These are phyloP conservation scores for Alloscopus bannaensis DNA, from an alignment of 2,888 invertebrate genomes.

Conservation along the genomic window DNA sequence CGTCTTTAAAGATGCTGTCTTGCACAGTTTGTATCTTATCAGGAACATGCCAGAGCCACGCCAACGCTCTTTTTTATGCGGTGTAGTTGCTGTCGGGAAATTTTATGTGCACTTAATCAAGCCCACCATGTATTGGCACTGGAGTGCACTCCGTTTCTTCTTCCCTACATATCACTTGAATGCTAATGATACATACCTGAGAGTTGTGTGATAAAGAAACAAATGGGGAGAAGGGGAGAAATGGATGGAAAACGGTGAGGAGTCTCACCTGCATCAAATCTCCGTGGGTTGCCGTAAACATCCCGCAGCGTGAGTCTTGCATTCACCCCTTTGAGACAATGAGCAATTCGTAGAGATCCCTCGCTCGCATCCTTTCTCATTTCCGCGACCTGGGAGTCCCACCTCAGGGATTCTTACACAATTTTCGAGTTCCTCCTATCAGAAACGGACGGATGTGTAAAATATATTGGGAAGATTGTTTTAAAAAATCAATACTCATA, in stretches of 20 bases:
- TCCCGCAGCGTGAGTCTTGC: conserved; percentile 71
- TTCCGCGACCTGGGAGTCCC: conserved; percentile 72
- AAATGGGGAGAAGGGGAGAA: conserved; percentile 42
- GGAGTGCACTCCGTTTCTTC: background rate
- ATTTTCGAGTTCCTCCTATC: no score
- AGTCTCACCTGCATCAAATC: conserved; percentile 72
- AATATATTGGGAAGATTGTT: no score
- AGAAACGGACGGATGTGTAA: no score
- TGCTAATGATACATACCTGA: background rate
- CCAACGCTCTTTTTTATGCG: conserved; percentile 10
- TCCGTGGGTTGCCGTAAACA: conserved; percentile 73
- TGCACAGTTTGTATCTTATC: conserved; percentile 1
- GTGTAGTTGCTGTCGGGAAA: conserved; percentile 40
- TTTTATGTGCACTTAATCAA: conserved; percentile 52
- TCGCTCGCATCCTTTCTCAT: conserved; percentile 71
- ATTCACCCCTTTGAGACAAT: conserved; percentile 72
- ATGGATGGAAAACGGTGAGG: conserved; percentile 67
- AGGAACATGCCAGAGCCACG: background rate
- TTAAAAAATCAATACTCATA: no score
- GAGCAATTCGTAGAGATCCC: conserved; percentile 73
- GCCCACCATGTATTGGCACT: conserved; percentile 33
- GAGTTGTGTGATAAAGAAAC: no score
- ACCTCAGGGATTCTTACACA: conserved; percentile 42
- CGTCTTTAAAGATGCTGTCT: background rate
- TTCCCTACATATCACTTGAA: background rate